phyloP scores from a whole-genome alignment of 1,140 invertebrate species.

The Cydia fagiglandana region DNA sequence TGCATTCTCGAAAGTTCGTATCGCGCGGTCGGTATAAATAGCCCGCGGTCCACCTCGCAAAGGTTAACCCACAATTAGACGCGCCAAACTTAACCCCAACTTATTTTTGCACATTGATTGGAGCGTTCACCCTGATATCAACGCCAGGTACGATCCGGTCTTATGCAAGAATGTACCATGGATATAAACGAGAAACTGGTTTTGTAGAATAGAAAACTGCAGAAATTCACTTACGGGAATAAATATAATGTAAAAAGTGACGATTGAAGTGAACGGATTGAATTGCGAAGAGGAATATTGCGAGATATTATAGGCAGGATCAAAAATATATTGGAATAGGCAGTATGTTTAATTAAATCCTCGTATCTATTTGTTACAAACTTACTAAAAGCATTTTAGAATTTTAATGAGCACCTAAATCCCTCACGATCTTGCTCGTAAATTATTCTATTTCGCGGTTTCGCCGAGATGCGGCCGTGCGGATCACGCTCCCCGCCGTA shows the following conservation, averaged over 20 bases:
- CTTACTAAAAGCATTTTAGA: slow-evolving; percentile 17
- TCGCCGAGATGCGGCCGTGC: slow-evolving; percentile 17
- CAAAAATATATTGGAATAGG: not conserved
- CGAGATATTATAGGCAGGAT: not conserved
- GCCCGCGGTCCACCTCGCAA: slow-evolving; percentile 56
- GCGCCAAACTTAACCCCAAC: slow-evolving; percentile 67
- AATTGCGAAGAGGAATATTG: not conserved
- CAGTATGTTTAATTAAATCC: not conserved
- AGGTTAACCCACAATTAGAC: slow-evolving; percentile 67
- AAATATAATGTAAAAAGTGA: no score
- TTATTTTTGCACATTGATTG: slow-evolving; percentile 59
- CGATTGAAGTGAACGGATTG: not conserved
- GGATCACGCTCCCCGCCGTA: slow-evolving; percentile 11
- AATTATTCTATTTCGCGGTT: slow-evolving; percentile 30
- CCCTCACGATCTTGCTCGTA: slow-evolving; percentile 16
- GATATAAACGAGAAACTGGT: no score
- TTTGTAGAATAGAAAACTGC: no score
- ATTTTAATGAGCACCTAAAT: slow-evolving; percentile 24
- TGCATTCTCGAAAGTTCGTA: slow-evolving; percentile 52
- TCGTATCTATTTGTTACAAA: not conserved
- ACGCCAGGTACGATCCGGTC: not conserved
- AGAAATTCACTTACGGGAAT: no score
- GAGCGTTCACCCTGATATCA: slow-evolving; percentile 43
- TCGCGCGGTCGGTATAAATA: slow-evolving; percentile 53
- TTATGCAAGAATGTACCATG: not conserved